phyloP scores from a whole-genome alignment of 2,888 invertebrate species.

The Trichopoda pennipes region DNA sequence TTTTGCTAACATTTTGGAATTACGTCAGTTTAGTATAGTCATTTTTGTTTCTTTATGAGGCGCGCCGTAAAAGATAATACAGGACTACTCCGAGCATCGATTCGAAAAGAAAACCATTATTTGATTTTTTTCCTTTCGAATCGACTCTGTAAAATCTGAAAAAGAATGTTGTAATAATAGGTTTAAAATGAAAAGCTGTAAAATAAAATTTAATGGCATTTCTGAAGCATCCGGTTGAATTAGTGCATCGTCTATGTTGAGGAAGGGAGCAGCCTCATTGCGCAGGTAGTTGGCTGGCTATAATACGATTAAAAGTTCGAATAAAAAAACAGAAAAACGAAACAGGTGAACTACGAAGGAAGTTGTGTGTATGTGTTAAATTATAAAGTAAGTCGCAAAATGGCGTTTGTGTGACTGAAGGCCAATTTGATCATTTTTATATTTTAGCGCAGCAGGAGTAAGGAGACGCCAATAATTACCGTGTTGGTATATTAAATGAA shows the following conservation, averaged over 20 bases:
- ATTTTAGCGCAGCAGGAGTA: slow-evolving; percentile 60
- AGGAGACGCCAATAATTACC: slow-evolving; percentile 41
- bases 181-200: slow-evolving; percentile 9
- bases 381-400: slow-evolving; percentile 59
- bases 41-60: no score
- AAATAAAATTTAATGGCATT: slow-evolving; percentile 12
- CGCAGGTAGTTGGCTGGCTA: slow-evolving; percentile 9
- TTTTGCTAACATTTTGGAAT: no score
- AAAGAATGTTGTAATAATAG: not conserved
- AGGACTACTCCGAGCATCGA: no score
- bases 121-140: not conserved
- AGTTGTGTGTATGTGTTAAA: slow-evolving; percentile 65
- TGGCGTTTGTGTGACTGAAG: slow-evolving; percentile 48
- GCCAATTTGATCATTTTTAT: slow-evolving; percentile 41
- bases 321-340: slow-evolving; percentile 53
- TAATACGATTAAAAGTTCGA: slow-evolving; percentile 11
- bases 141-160: slow-evolving; percentile 1
- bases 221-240: slow-evolving; percentile 1
- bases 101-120: not conserved
- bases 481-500: slow-evolving; percentile 14
- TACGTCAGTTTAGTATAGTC: no score
- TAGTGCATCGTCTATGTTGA: not conserved
- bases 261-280: not conserved
- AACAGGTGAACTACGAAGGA: slow-evolving; percentile 65
- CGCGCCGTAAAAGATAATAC: no score